Evolutionary conservation across 2,113 vertebrate genomes (phyloP).

Genomic region (Melanostigma gelatinosum): DNA sequence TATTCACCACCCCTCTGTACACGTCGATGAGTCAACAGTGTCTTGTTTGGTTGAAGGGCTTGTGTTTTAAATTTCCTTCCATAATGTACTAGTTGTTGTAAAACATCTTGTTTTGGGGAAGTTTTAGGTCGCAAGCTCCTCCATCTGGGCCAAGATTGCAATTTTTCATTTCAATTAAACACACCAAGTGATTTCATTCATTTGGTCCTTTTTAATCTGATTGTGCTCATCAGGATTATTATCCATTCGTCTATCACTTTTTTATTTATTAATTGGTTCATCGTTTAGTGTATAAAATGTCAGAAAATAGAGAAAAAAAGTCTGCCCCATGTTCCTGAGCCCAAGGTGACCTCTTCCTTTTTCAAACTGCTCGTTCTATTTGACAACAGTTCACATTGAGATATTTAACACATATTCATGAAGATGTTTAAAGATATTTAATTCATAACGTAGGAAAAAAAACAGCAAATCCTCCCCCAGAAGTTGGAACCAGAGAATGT

Average conservation of each 20-base stretch:
- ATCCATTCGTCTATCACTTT: not conserved
- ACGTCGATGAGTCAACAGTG: conserved; percentile 20
- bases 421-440: not conserved
- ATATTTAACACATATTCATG: not conserved
- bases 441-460: not conserved
- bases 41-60: conserved; percentile 17
- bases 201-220: not conserved
- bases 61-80: conserved; percentile 14
- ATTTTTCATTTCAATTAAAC: not conserved
- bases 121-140: not conserved
- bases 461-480: not conserved
- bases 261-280: not conserved
- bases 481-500: not conserved
- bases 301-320: not conserved
- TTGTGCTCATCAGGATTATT: not conserved
- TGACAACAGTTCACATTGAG: not conserved
- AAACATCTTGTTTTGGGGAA: not conserved
- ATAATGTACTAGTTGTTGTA: not conserved
- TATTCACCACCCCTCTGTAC: conserved; percentile 18
- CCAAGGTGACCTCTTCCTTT: not conserved
- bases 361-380: not conserved
- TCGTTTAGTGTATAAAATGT: not conserved
- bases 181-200: not conserved
- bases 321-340: not conserved
- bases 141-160: not conserved